Evolutionary conservation across 2,797 vertebrate species (phyloP).

Genomic region (Phoebastria nigripes): DNA sequence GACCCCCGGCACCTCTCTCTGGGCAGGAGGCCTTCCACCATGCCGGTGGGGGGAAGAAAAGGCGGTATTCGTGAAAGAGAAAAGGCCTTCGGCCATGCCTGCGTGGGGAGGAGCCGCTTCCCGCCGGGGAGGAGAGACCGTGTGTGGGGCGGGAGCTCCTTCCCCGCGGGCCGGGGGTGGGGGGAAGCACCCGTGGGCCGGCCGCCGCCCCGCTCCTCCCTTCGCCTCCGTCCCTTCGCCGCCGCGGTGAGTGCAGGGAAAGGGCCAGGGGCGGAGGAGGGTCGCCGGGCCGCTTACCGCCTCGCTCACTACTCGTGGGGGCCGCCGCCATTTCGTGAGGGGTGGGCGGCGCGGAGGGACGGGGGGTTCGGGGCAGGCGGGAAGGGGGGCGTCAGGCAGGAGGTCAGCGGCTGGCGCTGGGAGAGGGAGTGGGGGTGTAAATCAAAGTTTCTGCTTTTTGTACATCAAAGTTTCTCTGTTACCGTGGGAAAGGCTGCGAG

Average conservation of each 20-base stretch:
- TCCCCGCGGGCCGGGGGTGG: neutral
- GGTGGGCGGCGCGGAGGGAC: neutral
- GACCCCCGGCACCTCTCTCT: rapidly evolving
- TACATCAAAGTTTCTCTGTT: neutral
- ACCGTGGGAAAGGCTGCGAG: too few species aligned
- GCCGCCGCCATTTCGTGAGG: neutral
- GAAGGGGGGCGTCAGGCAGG: neutral
- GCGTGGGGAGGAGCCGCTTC: neutral
- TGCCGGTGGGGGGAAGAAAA: rapidly evolving
- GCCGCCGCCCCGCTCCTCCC: neutral
- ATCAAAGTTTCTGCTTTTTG: too few species aligned
- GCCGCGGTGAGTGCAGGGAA: slow-evolving; percentile 19
- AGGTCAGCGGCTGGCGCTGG: too few species aligned
- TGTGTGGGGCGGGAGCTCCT: neutral
- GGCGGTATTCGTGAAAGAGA: rapidly evolving
- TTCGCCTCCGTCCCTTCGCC: neutral
- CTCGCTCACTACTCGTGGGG: rapidly evolving
- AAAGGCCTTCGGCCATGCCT: rapidly evolving
- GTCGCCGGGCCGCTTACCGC: neutral
- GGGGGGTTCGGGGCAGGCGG: too few species aligned
- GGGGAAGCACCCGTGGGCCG: neutral
- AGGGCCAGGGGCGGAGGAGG: neutral
- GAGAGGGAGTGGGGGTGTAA: rapidly evolving
- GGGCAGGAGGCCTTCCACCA: rapidly evolving
- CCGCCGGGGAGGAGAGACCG: neutral